These are phyloP conservation scores for Prunella strophiata DNA, from an alignment of 2,797 vertebrate genomes.

Conservation along the genomic window DNA sequence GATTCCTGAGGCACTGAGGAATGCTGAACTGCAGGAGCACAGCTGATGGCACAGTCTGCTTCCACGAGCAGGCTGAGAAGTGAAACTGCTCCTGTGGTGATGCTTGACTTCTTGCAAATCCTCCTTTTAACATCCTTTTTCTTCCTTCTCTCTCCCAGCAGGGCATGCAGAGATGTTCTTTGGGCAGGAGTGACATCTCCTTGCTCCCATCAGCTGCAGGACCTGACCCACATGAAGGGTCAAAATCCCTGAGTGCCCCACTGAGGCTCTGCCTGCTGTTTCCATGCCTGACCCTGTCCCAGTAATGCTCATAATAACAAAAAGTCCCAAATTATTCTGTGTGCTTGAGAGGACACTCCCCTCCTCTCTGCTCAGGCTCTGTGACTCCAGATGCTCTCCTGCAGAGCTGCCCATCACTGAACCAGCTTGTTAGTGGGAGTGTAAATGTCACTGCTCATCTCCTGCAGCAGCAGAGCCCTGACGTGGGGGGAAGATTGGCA, in stretches of 20 bases:
- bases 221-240: background rate
- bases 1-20: background rate
- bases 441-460: constrained; percentile 74
- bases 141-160: background rate
- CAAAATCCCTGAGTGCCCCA: background rate
- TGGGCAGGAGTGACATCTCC: background rate
- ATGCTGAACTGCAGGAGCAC: fast-evolving
- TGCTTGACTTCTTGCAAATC: background rate
- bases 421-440: constrained; percentile 78
- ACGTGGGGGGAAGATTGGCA: constrained; percentile 68
- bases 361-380: constrained; percentile 10
- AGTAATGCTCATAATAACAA: background rate
- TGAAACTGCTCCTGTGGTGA: background rate
- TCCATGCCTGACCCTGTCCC: background rate
- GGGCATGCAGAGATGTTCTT: background rate
- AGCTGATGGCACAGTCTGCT: background rate
- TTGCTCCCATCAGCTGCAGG: background rate
- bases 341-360: background rate
- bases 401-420: constrained; percentile 56
- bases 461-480: constrained; percentile 43
- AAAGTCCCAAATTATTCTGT: background rate
- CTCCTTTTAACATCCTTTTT: background rate
- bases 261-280: background rate
- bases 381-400: constrained; percentile 64
- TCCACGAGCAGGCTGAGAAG: background rate